A percentile compares a stretch with the other conserved stretches of the same genome.
Evolutionary conservation across 2,888 invertebrate genomes (phyloP).

Genomic region (Pachycephus smyrnensis): DNA sequence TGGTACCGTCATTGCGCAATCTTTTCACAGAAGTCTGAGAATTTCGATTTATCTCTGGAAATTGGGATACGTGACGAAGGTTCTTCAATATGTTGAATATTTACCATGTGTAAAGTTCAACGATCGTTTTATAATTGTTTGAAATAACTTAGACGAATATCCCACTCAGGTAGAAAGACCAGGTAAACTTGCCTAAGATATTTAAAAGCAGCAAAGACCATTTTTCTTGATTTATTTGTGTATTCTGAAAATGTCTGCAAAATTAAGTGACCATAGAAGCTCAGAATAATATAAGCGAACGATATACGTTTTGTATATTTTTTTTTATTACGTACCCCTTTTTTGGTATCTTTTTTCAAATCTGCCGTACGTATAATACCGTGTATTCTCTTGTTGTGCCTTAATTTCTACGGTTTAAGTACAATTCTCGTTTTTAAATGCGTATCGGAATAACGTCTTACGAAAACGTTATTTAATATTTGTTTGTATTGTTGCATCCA

Average conservation of each 20-base stretch:
- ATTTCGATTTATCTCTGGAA: not conserved
- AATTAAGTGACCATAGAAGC: not conserved
- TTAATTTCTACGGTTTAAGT: not conserved
- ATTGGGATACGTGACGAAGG: not conserved
- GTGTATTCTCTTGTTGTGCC: not conserved
- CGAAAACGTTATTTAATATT: not conserved
- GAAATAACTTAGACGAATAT: not conserved
- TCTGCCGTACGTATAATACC: not conserved
- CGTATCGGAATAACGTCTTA: not conserved
- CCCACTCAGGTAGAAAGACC: not conserved
- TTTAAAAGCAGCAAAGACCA: not conserved
- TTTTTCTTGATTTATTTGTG: not conserved
- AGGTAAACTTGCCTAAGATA: not conserved
- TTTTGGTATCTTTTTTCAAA: not conserved
- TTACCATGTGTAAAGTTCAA: not conserved
- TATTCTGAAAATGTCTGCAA: not conserved
- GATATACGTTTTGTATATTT: not conserved
- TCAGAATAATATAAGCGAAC: not conserved
- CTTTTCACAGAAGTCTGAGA: not conserved
- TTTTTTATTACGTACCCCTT: not conserved
- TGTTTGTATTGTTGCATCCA: not conserved
- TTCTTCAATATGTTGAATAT: not conserved
- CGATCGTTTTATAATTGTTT: not conserved
- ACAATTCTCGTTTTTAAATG: conserved; percentile 1
- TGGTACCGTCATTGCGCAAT: not conserved